These are phyloP conservation scores for Archilochus colubris DNA, from an alignment of 2,113 vertebrate genomes.

Conservation along the genomic window DNA sequence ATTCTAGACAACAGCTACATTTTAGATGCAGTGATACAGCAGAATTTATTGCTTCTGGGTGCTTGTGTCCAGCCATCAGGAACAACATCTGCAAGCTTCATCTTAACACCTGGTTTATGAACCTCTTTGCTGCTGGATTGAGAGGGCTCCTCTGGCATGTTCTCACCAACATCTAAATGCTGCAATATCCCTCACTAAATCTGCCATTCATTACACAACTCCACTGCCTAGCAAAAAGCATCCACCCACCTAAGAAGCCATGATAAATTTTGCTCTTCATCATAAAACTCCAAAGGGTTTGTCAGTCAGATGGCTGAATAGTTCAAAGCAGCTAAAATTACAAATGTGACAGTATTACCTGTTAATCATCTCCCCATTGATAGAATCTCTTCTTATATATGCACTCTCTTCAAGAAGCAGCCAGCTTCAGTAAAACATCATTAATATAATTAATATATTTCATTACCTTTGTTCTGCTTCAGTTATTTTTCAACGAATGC, in stretches of 20 bases:
- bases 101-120: not conserved
- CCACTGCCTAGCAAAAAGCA: not conserved
- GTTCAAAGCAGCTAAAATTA: slow-evolving; percentile 59
- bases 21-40: not conserved
- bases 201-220: not conserved
- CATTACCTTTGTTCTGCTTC: slow-evolving; percentile 79
- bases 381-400: slow-evolving; percentile 49
- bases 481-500: slow-evolving; percentile 62
- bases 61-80: not conserved
- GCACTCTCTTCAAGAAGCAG: slow-evolving; percentile 65
- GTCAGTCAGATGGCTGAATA: slow-evolving; percentile 25
- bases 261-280: not conserved
- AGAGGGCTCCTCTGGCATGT: not conserved
- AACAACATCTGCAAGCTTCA: not conserved
- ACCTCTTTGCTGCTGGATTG: not conserved
- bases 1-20: not conserved
- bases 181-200: not conserved
- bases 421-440: slow-evolving; percentile 74
- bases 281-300: not conserved
- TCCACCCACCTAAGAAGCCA: not conserved
- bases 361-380: slow-evolving; percentile 44
- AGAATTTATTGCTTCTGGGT: not conserved
- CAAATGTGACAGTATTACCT: slow-evolving; percentile 34
- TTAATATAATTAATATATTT: slow-evolving; percentile 85
- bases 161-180: not conserved